Evolutionary conservation across 2,113 vertebrate species (phyloP).

Genomic region (Gasterosteus aculeatus): DNA sequence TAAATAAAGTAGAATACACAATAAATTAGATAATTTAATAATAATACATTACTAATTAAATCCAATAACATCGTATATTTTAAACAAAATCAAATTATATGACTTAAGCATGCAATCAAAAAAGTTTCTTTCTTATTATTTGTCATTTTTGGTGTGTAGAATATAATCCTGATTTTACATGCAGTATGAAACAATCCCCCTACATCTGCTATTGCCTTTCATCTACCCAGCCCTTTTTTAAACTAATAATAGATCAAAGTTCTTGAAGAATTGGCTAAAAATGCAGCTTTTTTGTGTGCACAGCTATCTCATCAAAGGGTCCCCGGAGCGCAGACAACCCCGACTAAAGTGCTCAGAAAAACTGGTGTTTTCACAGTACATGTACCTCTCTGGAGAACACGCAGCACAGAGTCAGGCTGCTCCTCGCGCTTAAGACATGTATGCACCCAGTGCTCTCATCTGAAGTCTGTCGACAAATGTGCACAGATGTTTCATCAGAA

Average conservation of each 20-base stretch:
- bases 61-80: too few relatives aligned
- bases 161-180: too few relatives aligned
- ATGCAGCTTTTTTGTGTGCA: conserved; percentile 16
- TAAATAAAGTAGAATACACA: too few relatives aligned
- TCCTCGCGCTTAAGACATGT: conserved; percentile 63
- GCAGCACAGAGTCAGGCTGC: conserved; percentile 56
- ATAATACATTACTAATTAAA: too few relatives aligned
- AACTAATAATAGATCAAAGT: not conserved
- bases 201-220: not conserved
- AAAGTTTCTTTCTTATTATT: too few relatives aligned
- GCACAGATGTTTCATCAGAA: conserved; percentile 78
- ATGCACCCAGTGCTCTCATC: conserved; percentile 62
- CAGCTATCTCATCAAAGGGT: conserved; percentile 65
- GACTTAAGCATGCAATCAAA: too few relatives aligned
- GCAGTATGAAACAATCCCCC: not conserved
- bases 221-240: not conserved
- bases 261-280: not conserved
- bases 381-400: conserved; percentile 56
- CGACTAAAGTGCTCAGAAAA: conserved; percentile 55
- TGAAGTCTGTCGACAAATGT: conserved; percentile 63
- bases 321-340: conserved; percentile 53
- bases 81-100: too few relatives aligned
- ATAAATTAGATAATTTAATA: too few relatives aligned
- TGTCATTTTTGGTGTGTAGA: too few relatives aligned
- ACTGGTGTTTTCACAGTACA: conserved; percentile 50